These are phyloP conservation scores for Macroglossus sobrinus DNA, from an alignment of 2,113 vertebrate species.

Conservation along the genomic window DNA sequence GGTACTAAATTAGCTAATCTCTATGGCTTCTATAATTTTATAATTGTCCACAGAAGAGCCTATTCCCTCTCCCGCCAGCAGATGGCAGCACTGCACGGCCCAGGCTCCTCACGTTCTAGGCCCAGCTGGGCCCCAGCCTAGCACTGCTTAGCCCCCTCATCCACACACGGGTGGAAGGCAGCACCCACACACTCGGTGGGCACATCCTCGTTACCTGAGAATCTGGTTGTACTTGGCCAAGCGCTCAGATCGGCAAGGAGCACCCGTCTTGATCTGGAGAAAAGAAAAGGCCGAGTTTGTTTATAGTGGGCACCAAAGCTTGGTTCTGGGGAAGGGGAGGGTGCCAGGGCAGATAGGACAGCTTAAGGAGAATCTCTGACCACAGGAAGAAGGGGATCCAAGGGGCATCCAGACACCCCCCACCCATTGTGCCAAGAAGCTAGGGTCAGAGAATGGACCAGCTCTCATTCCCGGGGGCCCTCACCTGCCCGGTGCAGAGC, in stretches of 20 bases:
- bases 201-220: constrained; percentile 86
- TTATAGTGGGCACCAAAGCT: fast-evolving
- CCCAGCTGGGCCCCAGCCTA: not conserved
- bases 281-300: not conserved
- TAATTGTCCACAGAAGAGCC: too few species aligned
- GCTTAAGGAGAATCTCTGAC: not conserved
- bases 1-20: too few species aligned
- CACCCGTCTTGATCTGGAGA: constrained; percentile 96
- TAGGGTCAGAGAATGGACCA: too few species aligned
- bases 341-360: fast-evolving
- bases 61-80: not conserved
- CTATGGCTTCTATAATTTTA: not conserved
- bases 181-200: not conserved
- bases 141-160: not conserved
- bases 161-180: not conserved
- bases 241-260: constrained; percentile 96
- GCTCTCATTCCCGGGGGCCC: not conserved
- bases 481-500: constrained; percentile 94
- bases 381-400: not conserved
- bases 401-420: too few species aligned
- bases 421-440: fast-evolving
- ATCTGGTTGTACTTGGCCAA: constrained; percentile 98
- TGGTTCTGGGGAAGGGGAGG: not conserved
- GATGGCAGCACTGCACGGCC: not conserved
- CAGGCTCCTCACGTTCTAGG: too few species aligned